Evolutionary conservation across 2,888 invertebrate species (phyloP), one percentile per base, ranked within the genome.

Genomic region (Eretmocerus hayati): DNA sequence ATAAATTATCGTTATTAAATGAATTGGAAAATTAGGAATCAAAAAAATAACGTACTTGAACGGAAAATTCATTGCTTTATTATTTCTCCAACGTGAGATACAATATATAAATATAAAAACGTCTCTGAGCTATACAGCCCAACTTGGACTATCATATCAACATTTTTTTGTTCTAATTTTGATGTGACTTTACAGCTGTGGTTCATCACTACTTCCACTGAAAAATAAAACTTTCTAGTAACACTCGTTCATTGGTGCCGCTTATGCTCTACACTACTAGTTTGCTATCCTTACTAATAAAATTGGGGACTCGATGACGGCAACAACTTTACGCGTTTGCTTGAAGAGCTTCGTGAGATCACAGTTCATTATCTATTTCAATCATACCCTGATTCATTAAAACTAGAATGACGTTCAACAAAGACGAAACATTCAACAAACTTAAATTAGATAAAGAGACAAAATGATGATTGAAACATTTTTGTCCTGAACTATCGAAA

Each of bases 61-160:
- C 50, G 36, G 47, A 47, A 50, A 53, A 50, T 35, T 44, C 16
- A 49, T 52, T 31, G 42, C 42, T 54, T 50, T 54, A 48, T 46
- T 50, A 54, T 56, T 55, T 54, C 46, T 46, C 45, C 54, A 53
- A 46, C 45, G 37, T 42, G 56, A 54, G 50, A 56, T 60, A 61
- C 46, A 58, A 50, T 56, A 50, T 51, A 54, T 59, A 56, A 56
- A 40, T 56, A 54, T 60, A 59, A 57, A 60, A 62, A 53, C 50
- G 52, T 15, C 15, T 57, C 49, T 59, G 58, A 52, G 37, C 52
- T 58, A 60, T 58, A 54, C 56, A 59, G 61, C 56, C 55, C 47
- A 42, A 9, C 26, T 31, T 45, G 35, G 50, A 45, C 40, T 35
- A 44, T 15, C 39, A 43, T 37, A 35, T 55, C 58, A 59, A 61